phyloP scores from a whole-genome alignment of 1,140 invertebrate species.

The Drosophila obscura region DNA sequence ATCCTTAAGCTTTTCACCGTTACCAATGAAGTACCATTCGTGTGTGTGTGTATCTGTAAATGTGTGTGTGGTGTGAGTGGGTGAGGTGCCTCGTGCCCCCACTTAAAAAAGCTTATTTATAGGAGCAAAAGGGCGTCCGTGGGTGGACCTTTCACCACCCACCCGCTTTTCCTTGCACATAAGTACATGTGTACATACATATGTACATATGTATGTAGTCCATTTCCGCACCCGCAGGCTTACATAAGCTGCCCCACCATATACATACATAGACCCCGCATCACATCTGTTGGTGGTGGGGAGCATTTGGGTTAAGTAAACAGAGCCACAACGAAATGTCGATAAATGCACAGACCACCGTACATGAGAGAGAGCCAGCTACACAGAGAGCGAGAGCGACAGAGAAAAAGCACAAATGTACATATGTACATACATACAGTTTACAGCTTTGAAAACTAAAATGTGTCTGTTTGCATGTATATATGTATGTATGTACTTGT shows the following conservation, averaged over 20 bases:
- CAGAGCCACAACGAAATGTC: conserved; percentile 61
- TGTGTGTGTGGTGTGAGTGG: conserved; percentile 25
- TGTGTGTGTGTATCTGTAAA: conserved; percentile 13
- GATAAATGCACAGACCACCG: conserved; percentile 47
- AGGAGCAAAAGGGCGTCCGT: conserved; percentile 43
- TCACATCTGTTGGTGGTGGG: conserved; percentile 1
- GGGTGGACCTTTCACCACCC: conserved; percentile 6
- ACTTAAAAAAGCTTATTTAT: conserved; percentile 71
- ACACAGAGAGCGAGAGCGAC: too few species aligned
- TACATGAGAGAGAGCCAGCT: conserved; percentile 34
- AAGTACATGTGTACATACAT: not conserved
- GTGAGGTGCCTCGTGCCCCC: not conserved
- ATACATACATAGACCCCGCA: too few species aligned
- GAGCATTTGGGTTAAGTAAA: conserved; percentile 77
- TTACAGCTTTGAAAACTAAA: conserved; percentile 44
- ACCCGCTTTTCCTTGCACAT: not conserved
- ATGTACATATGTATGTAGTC: conserved; percentile 63
- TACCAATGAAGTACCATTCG: not conserved
- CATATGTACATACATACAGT: conserved; percentile 13
- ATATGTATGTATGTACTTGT: conserved; percentile 40
- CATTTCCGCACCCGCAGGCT: conserved; percentile 69
- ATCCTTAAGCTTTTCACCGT: not conserved
- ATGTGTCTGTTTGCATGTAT: conserved; percentile 26
- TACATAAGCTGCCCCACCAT: conserved; percentile 53
- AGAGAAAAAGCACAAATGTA: too few species aligned